Percentiles rank a stretch among this genome's conserved stretches.
Evolutionary conservation across 2,888 invertebrate species (phyloP).

Genomic region (Lamellibrachia satsuma): DNA sequence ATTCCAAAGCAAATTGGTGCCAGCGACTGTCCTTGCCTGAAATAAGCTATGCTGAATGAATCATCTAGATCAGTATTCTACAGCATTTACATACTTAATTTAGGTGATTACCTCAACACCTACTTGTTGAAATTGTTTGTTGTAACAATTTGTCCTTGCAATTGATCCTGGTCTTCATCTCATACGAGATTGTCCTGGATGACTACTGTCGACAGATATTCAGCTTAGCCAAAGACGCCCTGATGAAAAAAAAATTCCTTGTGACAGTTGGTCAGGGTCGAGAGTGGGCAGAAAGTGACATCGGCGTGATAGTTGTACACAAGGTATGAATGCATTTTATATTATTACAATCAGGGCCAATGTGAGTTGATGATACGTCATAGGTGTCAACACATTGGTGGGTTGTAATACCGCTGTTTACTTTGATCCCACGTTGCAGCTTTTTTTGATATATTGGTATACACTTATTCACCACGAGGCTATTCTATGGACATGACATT

Average conservation of each 20-base stretch:
- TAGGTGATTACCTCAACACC: too few relatives aligned
- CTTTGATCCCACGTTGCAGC: too few relatives aligned
- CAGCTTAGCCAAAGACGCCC: slow-evolving; percentile 51
- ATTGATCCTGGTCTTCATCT: slow-evolving; percentile 58
- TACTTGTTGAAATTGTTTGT: too few relatives aligned
- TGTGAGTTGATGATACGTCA: background rate
- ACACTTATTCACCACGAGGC: too few relatives aligned
- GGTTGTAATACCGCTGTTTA: too few relatives aligned
- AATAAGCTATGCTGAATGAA: background rate
- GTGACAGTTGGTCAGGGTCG: slow-evolving; percentile 52
- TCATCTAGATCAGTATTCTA: background rate
- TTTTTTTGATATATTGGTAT: too few relatives aligned
- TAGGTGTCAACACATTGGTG: too few relatives aligned
- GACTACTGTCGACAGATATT: slow-evolving; percentile 51
- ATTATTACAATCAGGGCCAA: background rate
- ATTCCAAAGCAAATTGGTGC: too few relatives aligned
- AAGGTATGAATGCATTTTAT: slow-evolving; percentile 20
- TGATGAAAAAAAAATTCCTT: slow-evolving; percentile 53
- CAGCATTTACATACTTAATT: too few relatives aligned
- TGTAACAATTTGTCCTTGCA: slow-evolving; percentile 29
- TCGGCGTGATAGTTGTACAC: slow-evolving; percentile 40
- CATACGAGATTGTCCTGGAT: slow-evolving; percentile 55
- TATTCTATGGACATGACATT: too few relatives aligned
- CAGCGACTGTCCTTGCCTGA: background rate
- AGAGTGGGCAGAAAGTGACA: slow-evolving; percentile 53